Percentiles rank a stretch among this genome's conserved stretches.
Conservation (phyloP, 2,113 vertebrate genomes). For the Tyrannus savana region DNA sequence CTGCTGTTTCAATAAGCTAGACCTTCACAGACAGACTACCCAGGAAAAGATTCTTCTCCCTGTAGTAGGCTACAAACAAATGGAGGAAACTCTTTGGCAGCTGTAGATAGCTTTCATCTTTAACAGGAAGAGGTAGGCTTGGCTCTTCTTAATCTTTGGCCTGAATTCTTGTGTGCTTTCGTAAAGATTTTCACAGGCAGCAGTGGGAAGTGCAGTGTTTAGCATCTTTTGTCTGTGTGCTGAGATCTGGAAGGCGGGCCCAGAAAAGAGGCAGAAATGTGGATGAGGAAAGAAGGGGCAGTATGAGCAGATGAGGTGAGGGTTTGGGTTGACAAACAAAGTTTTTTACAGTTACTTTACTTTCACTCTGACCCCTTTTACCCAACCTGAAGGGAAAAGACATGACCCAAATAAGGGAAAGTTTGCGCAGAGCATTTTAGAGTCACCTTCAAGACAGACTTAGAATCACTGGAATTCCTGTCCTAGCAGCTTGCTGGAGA, state of each 20-base stretch:
- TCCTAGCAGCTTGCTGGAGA: neutral
- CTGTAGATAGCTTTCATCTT: neutral
- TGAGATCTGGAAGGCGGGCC: neutral
- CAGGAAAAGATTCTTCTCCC: neutral
- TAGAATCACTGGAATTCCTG: neutral
- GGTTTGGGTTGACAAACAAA: neutral
- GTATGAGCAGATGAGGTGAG: neutral
- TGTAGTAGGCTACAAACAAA: constrained; percentile 9
- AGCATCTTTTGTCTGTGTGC: neutral
- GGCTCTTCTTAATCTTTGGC: neutral
- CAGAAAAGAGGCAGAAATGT: neutral
- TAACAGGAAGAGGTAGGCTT: constrained; percentile 6
- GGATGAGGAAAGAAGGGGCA: neutral
- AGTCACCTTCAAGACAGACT: neutral
- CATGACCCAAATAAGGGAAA: neutral
- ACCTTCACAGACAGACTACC: neutral
- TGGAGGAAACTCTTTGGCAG: constrained; percentile 20
- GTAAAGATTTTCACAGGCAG: neutral
- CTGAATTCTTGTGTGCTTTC: neutral
- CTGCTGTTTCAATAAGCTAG: neutral
- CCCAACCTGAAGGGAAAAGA: neutral
- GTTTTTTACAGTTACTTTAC: neutral
- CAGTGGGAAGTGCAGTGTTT: neutral
- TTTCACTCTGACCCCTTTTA: neutral
- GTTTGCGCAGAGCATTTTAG: neutral